Base-by-base conservation (phyloP, 2,888 invertebrate species). In the Eupithecia vulgata region DNA sequence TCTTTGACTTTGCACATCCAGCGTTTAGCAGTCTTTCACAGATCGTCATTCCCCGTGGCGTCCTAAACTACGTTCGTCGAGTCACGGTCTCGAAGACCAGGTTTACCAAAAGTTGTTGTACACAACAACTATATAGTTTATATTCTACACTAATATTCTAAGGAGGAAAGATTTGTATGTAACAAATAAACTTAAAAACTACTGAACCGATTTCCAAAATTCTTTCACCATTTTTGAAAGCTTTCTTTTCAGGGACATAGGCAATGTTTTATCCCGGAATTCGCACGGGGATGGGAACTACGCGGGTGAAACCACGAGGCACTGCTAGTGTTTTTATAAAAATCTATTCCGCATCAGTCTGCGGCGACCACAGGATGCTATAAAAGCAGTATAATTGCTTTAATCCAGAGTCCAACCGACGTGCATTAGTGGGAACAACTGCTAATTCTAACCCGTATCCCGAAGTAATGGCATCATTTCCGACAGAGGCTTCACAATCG, bases 391-490 rank as follows among this genome's bases (percentile, higher is more conserved):
- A 66, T 72, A 74, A 73, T 73, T 75, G 71, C 67, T 73, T 37
- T 67, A 71, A 67, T 68, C 48, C 45, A 45, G 30, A 30, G 30
- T 30, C 30, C 30, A 61, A 61, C 68, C 70, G 67, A 64, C 65
- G 34, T 35, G 62, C 72, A 75, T 75, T 72, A 64, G 67, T 71
- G 25, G 12, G 66, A 65, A 61, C 71, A 66, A 68, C 68, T 67
- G 68, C 71, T 69, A 69, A 74, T 74, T 72, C 69, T 62, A 62
- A 66, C 45, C 61, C 76, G 75, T 73, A 79, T 72, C 74, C 70
- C 25, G 48, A 73, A 69, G 76, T 72, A 76, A 75, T 79, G 40
- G 72, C 71, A 74, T 75, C 70, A 78, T 78, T 76, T 76, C 71
- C 79, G 68, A 66, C 71, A 71, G 66, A 25, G 21, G 5, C 57